These are phyloP conservation scores for Zonotrichia leucophrys DNA, from an alignment of 2,113 vertebrate species.

Conservation along the genomic window DNA sequence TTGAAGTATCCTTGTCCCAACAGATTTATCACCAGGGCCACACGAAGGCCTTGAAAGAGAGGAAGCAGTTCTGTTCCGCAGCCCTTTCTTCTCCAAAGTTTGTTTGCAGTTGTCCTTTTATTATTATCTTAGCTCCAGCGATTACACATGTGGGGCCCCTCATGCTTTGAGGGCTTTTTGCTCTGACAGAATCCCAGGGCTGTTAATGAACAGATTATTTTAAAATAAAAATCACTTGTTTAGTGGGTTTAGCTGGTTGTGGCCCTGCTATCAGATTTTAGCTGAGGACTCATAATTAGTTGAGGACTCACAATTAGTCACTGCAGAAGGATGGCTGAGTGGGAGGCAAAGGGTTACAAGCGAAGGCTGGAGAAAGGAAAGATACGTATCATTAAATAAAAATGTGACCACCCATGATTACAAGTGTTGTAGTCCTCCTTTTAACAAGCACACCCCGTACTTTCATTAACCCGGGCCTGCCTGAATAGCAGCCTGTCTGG, in stretches of 20 bases:
- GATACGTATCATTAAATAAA: conserved; percentile 71
- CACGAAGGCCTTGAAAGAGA: conserved; percentile 21
- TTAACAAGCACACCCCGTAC: conserved; percentile 62
- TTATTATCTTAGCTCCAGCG: not conserved
- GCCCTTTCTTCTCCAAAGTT: conserved; percentile 17
- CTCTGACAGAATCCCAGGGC: not conserved
- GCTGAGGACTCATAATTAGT: not conserved
- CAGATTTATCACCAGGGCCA: conserved; percentile 25
- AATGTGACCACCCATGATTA: conserved; percentile 72
- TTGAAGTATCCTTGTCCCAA: conserved; percentile 42
- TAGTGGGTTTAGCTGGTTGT: not conserved
- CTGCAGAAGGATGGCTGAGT: not conserved
- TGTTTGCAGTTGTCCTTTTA: conserved; percentile 42
- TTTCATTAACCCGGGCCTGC: conserved; percentile 66
- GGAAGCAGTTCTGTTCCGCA: not conserved
- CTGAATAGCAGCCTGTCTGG: conserved; percentile 70
- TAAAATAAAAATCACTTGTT: conserved; percentile 2
- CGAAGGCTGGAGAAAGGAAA: not conserved
- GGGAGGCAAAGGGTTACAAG: conserved; percentile 49
- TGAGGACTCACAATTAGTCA: not conserved
- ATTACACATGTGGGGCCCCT: conserved; percentile 6
- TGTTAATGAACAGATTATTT: not conserved
- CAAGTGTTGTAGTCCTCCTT: conserved; percentile 54
- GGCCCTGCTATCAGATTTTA: not conserved
- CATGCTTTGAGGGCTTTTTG: not conserved